A percentile compares a stretch with the other conserved stretches of the same genome.
Evolutionary conservation across 2,888 invertebrate species (phyloP).

Genomic region (Drosophila stalkeri): DNA sequence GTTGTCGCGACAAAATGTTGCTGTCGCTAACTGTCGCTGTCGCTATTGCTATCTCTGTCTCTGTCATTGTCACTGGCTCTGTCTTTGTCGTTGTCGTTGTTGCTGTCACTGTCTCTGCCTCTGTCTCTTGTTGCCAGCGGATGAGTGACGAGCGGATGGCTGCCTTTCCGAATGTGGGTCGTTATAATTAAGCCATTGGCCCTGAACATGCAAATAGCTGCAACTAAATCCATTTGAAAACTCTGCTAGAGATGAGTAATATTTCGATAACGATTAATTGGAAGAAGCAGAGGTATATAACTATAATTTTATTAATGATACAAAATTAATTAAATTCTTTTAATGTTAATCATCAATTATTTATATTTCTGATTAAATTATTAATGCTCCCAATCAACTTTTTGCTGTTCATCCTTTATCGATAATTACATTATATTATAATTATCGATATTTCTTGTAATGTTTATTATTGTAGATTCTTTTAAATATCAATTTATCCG

Average conservation of each 20-base stretch:
- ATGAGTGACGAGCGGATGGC: slow-evolving; percentile 54
- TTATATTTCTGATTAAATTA: background rate
- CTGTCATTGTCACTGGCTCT: slow-evolving; percentile 36
- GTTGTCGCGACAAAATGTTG: slow-evolving; percentile 75
- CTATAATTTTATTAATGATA: too few species aligned
- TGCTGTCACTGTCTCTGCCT: slow-evolving; percentile 40
- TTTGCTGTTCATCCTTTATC: too few species aligned
- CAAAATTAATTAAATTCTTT: too few species aligned
- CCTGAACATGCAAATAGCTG: slow-evolving; percentile 37
- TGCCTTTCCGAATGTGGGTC: slow-evolving; percentile 45
- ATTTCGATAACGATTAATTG: background rate
- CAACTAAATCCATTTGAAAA: slow-evolving; percentile 15
- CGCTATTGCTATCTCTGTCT: slow-evolving; percentile 13
- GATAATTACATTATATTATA: too few species aligned
- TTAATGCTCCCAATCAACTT: background rate
- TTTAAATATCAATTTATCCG: too few species aligned
- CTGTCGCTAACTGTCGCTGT: slow-evolving; percentile 57
- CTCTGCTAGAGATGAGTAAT: background rate
- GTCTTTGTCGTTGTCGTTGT: slow-evolving; percentile 31
- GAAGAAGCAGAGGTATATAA: background rate
- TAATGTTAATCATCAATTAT: too few species aligned
- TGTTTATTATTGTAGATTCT: too few species aligned
- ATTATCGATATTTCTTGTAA: too few species aligned
- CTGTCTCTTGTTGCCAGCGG: slow-evolving; percentile 24
- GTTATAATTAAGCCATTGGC: slow-evolving; percentile 51